Percentiles rank a stretch among this genome's conserved stretches.
These are phyloP conservation scores for Gnathonemus longibarbis DNA, from an alignment of 2,113 vertebrate genomes.

Conservation along the genomic window DNA sequence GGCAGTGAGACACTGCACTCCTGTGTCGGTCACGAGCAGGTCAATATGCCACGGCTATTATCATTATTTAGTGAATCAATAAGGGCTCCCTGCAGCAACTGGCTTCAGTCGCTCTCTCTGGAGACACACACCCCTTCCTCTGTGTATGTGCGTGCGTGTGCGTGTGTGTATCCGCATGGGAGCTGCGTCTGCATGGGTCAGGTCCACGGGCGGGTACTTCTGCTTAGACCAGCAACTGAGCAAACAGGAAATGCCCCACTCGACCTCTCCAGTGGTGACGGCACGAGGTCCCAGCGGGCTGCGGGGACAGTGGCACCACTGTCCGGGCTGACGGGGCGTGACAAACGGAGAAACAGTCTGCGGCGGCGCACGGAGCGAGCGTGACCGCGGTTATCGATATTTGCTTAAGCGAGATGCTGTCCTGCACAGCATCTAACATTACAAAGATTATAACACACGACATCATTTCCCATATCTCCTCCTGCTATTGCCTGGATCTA, in stretches of 20 bases:
- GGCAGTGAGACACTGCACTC: not conserved
- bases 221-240: not conserved
- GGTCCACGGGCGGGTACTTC: not conserved
- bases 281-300: not conserved
- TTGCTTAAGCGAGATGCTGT: not conserved
- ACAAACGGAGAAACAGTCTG: not conserved
- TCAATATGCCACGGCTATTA: not conserved
- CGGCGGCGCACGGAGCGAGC: not conserved
- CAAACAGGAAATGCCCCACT: not conserved
- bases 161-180: not conserved
- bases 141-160: not conserved
- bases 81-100: not conserved
- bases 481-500: not conserved
- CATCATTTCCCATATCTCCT: not conserved
- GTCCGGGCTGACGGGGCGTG: not conserved
- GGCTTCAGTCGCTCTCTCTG: not conserved
- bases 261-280: not conserved
- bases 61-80: slow-evolving; percentile 5
- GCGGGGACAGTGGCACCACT: not conserved
- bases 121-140: not conserved
- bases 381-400: not conserved
- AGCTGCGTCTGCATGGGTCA: not conserved
- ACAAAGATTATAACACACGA: not conserved
- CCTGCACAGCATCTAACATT: not conserved
- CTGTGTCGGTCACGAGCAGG: not conserved